Evolutionary conservation across 2,888 invertebrate species (phyloP).

Genomic region (Urechis unicinctus): DNA sequence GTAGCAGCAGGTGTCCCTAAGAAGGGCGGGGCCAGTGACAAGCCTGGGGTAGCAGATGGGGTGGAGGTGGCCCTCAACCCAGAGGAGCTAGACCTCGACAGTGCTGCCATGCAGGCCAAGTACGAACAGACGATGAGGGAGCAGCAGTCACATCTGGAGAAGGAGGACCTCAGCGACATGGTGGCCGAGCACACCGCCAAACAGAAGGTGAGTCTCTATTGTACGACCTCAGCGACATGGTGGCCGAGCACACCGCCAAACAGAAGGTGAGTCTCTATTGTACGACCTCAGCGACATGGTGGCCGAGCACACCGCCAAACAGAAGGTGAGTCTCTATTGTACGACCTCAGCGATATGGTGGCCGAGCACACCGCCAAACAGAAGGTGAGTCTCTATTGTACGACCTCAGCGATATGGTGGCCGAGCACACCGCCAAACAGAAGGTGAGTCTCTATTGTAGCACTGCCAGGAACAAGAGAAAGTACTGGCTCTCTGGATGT

Average conservation of each 20-base stretch:
- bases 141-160: slow-evolving; percentile 77
- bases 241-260: slow-evolving; percentile 94
- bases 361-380: slow-evolving; percentile 96
- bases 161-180: slow-evolving; percentile 97
- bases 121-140: slow-evolving; percentile 95
- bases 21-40: slow-evolving; percentile 1
- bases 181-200: slow-evolving; percentile 95
- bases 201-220: slow-evolving; percentile 55
- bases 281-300: slow-evolving; percentile 96
- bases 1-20: slow-evolving; percentile 2
- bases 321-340: slow-evolving; percentile 53
- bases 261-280: no score
- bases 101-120: slow-evolving; percentile 77
- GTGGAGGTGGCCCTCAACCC: slow-evolving; percentile 96
- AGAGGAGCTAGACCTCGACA: slow-evolving; percentile 91
- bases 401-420: slow-evolving; percentile 88
- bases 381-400: no score
- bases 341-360: slow-evolving; percentile 93
- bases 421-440: slow-evolving; percentile 93
- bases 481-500: no score
- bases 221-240: slow-evolving; percentile 91
- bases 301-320: slow-evolving; percentile 93
- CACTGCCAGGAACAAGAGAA: no score
- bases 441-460: no score
- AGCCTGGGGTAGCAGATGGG: background rate